A percentile compares a stretch with the other conserved stretches of the same genome.
These are phyloP conservation scores for Anoplolepis gracilipes DNA, from an alignment of 1,140 invertebrate species.

Conservation along the genomic window DNA sequence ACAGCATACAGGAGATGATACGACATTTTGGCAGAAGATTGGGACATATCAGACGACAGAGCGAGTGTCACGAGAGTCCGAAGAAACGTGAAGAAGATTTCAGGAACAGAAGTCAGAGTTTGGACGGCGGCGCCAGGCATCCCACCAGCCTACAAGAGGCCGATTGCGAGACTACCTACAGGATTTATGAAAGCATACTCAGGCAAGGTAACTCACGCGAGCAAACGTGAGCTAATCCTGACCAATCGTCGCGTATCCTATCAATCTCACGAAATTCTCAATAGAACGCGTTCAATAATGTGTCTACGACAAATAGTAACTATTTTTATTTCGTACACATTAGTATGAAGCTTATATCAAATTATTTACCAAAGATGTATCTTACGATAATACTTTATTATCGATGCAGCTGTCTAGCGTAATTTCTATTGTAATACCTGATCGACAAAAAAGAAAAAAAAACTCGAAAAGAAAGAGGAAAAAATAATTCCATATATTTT, in stretches of 20 bases:
- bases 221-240: background rate
- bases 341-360: background rate
- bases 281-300: background rate
- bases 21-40: constrained; percentile 88
- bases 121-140: constrained; percentile 89
- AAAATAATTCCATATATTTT: too few species aligned
- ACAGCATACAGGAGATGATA: constrained; percentile 90
- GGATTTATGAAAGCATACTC: constrained; percentile 92
- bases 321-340: background rate
- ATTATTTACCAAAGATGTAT: too few species aligned
- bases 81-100: constrained; percentile 88
- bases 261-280: background rate
- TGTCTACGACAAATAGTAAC: background rate
- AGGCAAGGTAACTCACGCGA: constrained; percentile 89
- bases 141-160: constrained; percentile 84
- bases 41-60: constrained; percentile 85
- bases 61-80: constrained; percentile 84
- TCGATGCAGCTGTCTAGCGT: too few species aligned
- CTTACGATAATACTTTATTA: too few species aligned
- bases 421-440: too few species aligned
- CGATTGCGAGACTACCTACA: constrained; percentile 93
- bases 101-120: constrained; percentile 90
- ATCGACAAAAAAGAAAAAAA: too few species aligned
- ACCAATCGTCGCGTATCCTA: background rate
- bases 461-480: too few species aligned